Percentiles rank a stretch among this genome's conserved stretches.
phyloP scores from a whole-genome alignment of 92 coral and sea anemone species.

The Chrysogorgia sp. region DNA sequence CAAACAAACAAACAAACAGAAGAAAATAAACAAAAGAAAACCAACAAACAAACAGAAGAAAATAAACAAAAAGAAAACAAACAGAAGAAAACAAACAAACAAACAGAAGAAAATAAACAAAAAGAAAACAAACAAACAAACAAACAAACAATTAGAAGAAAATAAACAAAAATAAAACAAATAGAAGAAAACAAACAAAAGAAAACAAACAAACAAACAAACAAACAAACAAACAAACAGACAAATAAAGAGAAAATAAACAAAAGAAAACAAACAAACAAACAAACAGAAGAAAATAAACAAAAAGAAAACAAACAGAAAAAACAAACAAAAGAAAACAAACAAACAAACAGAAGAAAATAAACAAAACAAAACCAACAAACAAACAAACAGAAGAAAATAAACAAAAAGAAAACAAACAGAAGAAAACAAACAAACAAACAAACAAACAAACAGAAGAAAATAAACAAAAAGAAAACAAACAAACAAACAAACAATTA shows the following conservation, averaged over 20 bases:
- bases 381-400: background rate
- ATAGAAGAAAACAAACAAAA: too few relatives aligned
- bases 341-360: background rate
- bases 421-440: background rate
- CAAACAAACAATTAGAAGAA: conserved; percentile 55
- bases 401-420: background rate
- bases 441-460: conserved; percentile 2
- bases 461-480: too few relatives aligned
- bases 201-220: too few relatives aligned
- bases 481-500: too few relatives aligned
- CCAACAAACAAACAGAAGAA: too few relatives aligned
- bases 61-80: too few relatives aligned
- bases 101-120: background rate
- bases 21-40: too few relatives aligned
- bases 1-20: conserved; percentile 4
- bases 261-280: conserved; percentile 9
- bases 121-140: conserved; percentile 39
- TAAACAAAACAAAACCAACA: too few relatives aligned
- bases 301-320: too few relatives aligned
- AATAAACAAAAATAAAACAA: too few relatives aligned
- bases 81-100: background rate
- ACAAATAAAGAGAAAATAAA: background rate
- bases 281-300: too few relatives aligned
- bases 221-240: background rate
- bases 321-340: too few relatives aligned